Conservation (phyloP, 1,140 invertebrate genomes). For the Panonychus citri region DNA sequence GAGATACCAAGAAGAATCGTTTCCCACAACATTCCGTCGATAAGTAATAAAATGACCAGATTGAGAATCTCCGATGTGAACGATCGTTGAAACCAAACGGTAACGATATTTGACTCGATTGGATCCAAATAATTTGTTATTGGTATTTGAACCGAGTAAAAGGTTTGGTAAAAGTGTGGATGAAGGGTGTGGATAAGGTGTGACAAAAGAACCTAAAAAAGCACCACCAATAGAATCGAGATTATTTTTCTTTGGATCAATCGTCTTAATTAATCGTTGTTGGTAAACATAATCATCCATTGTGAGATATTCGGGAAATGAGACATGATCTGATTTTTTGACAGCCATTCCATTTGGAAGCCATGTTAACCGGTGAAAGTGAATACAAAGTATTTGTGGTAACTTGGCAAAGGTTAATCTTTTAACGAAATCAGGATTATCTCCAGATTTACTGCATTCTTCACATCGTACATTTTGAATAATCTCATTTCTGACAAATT, state of each 20-base stretch:
- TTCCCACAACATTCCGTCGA: slow-evolving; percentile 34
- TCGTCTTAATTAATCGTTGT: neutral
- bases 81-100: slow-evolving; percentile 55
- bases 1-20: slow-evolving; percentile 22
- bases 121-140: neutral
- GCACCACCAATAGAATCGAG: neutral
- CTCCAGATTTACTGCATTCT: slow-evolving; percentile 31
- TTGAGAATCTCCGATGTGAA: slow-evolving; percentile 57
- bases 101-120: slow-evolving; percentile 28
- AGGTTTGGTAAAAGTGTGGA: neutral
- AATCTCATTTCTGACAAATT: slow-evolving; percentile 57
- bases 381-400: slow-evolving; percentile 55
- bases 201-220: neutral
- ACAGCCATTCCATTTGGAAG: slow-evolving; percentile 39
- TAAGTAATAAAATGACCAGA: slow-evolving; percentile 82
- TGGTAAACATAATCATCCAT: slow-evolving; percentile 40
- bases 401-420: slow-evolving; percentile 24
- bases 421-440: slow-evolving; percentile 11
- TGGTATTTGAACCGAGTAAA: neutral
- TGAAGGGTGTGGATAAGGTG: neutral
- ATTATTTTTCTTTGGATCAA: neutral
- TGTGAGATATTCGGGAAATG: slow-evolving; percentile 55
- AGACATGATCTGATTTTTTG: slow-evolving; percentile 60
- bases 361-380: slow-evolving; percentile 66
- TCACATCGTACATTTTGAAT: slow-evolving; percentile 59